Conservation (phyloP, 2,797 vertebrate species). For the Muscicapa striata region DNA sequence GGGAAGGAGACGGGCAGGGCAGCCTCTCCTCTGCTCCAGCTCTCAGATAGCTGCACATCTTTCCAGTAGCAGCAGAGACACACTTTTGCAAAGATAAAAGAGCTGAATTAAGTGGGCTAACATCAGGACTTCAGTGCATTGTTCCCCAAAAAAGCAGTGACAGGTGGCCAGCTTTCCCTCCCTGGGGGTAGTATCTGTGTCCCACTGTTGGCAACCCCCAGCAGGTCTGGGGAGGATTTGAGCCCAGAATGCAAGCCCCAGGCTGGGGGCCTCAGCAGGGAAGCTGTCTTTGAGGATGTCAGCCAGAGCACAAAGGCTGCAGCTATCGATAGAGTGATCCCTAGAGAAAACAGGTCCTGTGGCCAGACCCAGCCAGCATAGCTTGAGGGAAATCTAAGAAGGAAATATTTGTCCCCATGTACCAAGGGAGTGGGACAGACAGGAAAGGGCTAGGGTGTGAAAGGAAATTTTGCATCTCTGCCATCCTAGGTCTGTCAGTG, state of each 20-base stretch:
- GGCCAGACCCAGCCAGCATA: background rate
- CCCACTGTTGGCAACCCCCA: background rate
- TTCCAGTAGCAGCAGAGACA: background rate
- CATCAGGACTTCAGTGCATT: fast-evolving
- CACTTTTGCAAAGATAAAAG: background rate
- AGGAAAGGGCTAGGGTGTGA: background rate
- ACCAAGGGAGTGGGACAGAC: background rate
- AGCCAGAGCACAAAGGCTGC: background rate
- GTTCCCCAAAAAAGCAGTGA: background rate
- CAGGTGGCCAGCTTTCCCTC: background rate
- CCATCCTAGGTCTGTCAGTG: background rate
- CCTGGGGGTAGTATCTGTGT: fast-evolving
- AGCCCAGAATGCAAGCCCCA: background rate
- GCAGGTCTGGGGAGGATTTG: background rate
- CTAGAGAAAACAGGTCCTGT: background rate
- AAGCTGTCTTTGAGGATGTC: background rate
- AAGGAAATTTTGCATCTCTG: background rate
- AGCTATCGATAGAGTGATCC: background rate
- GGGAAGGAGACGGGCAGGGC: background rate
- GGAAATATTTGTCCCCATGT: background rate
- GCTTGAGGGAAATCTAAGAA: background rate
- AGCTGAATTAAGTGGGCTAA: background rate
- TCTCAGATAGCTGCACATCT: background rate
- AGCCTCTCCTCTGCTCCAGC: background rate
- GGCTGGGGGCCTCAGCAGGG: background rate